Base-by-base conservation (phyloP, 2,797 vertebrate species). In the Enteromius afrohamiltoni region DNA sequence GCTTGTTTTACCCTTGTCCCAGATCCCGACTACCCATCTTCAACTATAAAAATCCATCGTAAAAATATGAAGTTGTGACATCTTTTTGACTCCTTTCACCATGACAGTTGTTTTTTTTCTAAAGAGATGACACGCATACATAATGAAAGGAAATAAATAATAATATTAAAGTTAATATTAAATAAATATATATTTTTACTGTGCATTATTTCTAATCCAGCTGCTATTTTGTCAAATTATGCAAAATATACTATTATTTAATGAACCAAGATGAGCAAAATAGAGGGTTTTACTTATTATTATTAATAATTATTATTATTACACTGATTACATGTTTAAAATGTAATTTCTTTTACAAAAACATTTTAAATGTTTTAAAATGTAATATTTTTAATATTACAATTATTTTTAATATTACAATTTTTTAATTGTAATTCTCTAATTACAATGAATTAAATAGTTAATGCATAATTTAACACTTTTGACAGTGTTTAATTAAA, bases 61-160 rank as follows among this genome's bases (percentile, higher is more conserved):
- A 53, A 53, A 73, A 34, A 74, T n/a, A 53, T 14, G 21, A 74
- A 74, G 29, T 74, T 74, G 5, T 31, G 17, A 29, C 71, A 53
- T 34, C 10, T 53, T 53, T 74, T 74, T 74, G 29, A 74, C 17
- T 17, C 26, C 34, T 74, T 34, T 74, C 19, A 7, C 47, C 19
- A n/a, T 2, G 17, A 53, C 29, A 7, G 9, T 40, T 17, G n/a
- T 51, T 53, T 11, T 55, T 53, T 34, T 45, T 10, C 17, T 26
- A 73, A 73, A 29, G 16, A 51, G 14, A 51, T 0, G 47, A 21
- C 23, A 73, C 51, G 47, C 26, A 19, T 49, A 29, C 1, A n/a
- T 21, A 53, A 53, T 53, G 5, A 11, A 60, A 34, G 16, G 31
- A 17, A 34, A 34, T 17, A 65, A 19, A 6, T 17, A 65, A 34